phyloP scores from a whole-genome alignment of 2,888 invertebrate genomes.

The Galerucella pusilla region DNA sequence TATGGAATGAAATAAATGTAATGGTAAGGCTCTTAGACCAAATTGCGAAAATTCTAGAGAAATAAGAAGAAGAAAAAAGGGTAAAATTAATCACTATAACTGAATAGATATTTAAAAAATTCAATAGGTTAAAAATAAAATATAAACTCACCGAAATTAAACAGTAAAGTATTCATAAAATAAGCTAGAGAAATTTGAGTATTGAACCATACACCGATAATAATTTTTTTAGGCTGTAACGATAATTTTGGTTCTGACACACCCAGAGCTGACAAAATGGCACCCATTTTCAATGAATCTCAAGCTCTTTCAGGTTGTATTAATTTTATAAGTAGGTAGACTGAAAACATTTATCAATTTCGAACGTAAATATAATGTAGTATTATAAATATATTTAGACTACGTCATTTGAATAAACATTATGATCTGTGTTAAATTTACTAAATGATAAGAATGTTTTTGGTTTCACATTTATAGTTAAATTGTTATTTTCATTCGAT shows the following conservation, averaged over 20 bases:
- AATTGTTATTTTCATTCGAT: too few species aligned
- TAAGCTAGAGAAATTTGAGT: constrained; percentile 23
- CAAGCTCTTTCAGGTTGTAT: background rate
- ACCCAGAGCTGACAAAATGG: constrained; percentile 10
- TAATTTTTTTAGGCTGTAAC: constrained; percentile 13
- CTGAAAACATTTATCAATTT: background rate
- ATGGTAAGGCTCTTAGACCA: too few species aligned
- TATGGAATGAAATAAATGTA: too few species aligned
- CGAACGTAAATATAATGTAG: background rate
- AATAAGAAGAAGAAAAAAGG: too few species aligned
- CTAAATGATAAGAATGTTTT: background rate
- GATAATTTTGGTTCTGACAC: constrained; percentile 7
- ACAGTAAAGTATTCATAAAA: constrained; percentile 9
- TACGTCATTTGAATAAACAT: background rate
- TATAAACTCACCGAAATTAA: constrained; percentile 26
- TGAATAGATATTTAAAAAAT: background rate
- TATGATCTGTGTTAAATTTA: background rate
- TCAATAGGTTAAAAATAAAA: background rate
- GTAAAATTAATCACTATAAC: too few species aligned
- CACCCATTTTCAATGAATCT: constrained; percentile 15
- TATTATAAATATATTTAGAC: background rate
- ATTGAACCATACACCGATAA: constrained; percentile 19
- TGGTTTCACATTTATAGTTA: too few species aligned
- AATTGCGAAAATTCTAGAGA: too few species aligned
- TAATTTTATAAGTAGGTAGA: background rate